phyloP scores from a whole-genome alignment of 2,797 vertebrate genomes.

The Sylvia borin region DNA sequence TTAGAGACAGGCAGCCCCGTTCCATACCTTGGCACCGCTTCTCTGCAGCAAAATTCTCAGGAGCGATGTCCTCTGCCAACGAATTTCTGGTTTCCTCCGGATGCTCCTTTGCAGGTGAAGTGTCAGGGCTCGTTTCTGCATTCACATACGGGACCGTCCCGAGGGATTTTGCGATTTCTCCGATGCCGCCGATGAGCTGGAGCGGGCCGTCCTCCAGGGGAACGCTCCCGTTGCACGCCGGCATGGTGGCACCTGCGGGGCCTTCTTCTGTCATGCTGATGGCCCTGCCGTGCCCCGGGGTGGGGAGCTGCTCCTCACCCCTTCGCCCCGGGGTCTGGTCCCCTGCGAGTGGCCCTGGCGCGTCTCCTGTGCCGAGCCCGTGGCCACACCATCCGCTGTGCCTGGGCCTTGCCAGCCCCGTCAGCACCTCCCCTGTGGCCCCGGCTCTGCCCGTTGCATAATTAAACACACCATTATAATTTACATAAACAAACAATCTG shows the following conservation, averaged over 20 bases:
- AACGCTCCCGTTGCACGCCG: conserved; percentile 68
- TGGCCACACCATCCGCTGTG: conserved; percentile 32
- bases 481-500: conserved; percentile 78
- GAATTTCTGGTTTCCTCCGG: conserved; percentile 9
- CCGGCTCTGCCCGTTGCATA: conserved; percentile 61
- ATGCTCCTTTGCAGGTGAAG: neutral
- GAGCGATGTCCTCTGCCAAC: neutral
- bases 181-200: conserved; percentile 61
- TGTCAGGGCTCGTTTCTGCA: neutral
- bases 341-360: neutral
- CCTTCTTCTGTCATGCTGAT: too few species aligned
- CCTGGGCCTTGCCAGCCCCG: conserved; percentile 52
- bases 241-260: neutral
- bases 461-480: conserved; percentile 73
- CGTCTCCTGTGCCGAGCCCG: neutral
- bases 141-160: neutral
- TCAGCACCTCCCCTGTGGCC: conserved; percentile 36
- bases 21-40: conserved; percentile 66
- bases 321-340: neutral
- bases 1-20: neutral
- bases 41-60: neutral
- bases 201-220: conserved; percentile 25
- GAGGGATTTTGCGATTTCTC: conserved; percentile 27
- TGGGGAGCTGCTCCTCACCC: neutral
- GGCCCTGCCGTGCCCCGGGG: neutral